These are phyloP conservation scores for Pollenia amentaria DNA, from an alignment of 2,888 invertebrate species.

Conservation along the genomic window DNA sequence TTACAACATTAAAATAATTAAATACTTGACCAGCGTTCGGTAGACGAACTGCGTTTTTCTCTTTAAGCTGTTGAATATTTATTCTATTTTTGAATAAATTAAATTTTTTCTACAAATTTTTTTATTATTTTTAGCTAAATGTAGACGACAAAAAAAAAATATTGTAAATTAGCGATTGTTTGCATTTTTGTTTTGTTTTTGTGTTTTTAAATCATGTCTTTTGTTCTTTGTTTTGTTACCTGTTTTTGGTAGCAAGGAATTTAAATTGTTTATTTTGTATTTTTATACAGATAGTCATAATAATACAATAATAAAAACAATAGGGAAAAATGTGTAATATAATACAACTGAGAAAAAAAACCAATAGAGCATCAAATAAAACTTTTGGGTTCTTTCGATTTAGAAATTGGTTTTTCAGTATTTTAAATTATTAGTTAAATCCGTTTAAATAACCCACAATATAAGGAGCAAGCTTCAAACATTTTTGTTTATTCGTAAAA, in stretches of 20 bases:
- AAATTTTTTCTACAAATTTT: background rate
- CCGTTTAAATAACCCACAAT: no score
- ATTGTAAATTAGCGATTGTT: conserved; percentile 2
- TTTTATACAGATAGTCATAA: conserved; percentile 12
- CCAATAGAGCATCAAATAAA: background rate
- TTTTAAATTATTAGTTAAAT: no score
- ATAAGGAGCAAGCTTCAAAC: no score
- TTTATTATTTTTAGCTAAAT: conserved; percentile 4
- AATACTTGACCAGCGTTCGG: background rate
- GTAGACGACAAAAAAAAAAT: conserved; percentile 24
- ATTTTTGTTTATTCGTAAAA: no score
- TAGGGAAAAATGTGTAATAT: conserved; percentile 15
- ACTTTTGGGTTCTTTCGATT: no score
- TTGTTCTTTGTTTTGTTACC: background rate
- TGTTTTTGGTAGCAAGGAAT: conserved; percentile 9
- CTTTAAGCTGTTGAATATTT: conserved; percentile 32
- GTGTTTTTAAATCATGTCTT: background rate
- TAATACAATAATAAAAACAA: conserved; percentile 4
- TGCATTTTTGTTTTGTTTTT: background rate
- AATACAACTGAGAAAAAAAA: background rate
- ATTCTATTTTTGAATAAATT: conserved; percentile 40
- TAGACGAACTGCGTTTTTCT: conserved; percentile 16
- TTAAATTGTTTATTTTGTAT: conserved; percentile 24
- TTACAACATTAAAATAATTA: conserved; percentile 39
- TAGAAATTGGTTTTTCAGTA: no score